These are phyloP conservation scores for Coracopsis vasa DNA, from an alignment of 2,113 vertebrate genomes.

Conservation along the genomic window DNA sequence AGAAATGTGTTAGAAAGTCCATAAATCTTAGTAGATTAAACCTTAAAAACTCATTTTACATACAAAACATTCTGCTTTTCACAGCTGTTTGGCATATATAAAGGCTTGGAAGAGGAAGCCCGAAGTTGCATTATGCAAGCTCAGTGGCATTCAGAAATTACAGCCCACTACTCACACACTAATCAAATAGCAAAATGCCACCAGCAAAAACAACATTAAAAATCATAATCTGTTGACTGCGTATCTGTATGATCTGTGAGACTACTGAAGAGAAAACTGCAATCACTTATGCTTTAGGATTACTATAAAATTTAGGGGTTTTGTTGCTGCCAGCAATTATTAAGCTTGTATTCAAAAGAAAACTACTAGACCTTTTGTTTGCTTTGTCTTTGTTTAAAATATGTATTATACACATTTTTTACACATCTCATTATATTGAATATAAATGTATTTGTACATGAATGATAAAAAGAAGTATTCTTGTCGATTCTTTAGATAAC, in stretches of 20 bases:
- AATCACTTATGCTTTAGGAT: neutral
- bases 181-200: neutral
- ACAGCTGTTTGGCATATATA: neutral
- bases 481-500: neutral
- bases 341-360: neutral
- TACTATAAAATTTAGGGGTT: neutral
- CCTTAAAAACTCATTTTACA: neutral
- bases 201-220: neutral
- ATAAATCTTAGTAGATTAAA: neutral
- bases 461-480: neutral
- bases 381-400: neutral
- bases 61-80: neutral
- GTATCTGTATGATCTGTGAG: neutral
- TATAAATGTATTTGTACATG: neutral
- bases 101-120: neutral
- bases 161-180: neutral
- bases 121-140: neutral
- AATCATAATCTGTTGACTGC: neutral
- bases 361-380: neutral
- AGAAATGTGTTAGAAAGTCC: neutral
- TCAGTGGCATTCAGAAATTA: constrained; percentile 23
- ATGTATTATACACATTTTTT: neutral
- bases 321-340: neutral
- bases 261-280: neutral
- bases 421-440: neutral